These are phyloP conservation scores for Corbicula japonica DNA, from an alignment of 2,888 invertebrate species.

Conservation along the genomic window DNA sequence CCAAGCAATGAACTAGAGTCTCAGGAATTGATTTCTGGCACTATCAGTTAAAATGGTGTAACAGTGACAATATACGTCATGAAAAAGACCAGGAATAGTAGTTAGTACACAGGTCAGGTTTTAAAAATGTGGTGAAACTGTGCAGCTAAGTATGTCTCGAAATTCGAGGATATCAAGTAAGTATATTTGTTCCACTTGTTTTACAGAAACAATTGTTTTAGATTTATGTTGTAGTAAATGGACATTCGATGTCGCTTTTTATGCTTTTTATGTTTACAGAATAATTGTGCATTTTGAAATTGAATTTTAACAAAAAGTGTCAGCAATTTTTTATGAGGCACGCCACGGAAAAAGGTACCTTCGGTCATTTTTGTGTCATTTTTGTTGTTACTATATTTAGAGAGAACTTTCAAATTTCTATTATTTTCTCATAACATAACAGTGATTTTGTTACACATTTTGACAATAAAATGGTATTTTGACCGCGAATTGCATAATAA, in stretches of 20 bases:
- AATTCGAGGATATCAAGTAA: slow-evolving; percentile 2
- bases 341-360: not conserved
- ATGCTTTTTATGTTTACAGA: not conserved
- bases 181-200: not conserved
- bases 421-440: not conserved
- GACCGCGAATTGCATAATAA: not conserved
- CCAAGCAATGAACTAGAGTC: too few relatives aligned
- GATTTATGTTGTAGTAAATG: not conserved
- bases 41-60: too few relatives aligned
- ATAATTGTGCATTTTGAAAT: not conserved
- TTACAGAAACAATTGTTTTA: not conserved
- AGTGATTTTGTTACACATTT: not conserved
- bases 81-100: too few relatives aligned
- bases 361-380: not conserved
- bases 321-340: not conserved
- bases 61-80: too few relatives aligned
- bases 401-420: too few relatives aligned
- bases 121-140: too few relatives aligned
- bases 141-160: too few relatives aligned
- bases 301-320: not conserved
- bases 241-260: not conserved
- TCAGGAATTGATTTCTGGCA: too few relatives aligned
- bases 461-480: not conserved
- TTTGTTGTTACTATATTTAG: too few relatives aligned
- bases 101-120: too few relatives aligned